Conservation (phyloP, 2,888 invertebrate species). For the Ornithoptera alexandrae region DNA sequence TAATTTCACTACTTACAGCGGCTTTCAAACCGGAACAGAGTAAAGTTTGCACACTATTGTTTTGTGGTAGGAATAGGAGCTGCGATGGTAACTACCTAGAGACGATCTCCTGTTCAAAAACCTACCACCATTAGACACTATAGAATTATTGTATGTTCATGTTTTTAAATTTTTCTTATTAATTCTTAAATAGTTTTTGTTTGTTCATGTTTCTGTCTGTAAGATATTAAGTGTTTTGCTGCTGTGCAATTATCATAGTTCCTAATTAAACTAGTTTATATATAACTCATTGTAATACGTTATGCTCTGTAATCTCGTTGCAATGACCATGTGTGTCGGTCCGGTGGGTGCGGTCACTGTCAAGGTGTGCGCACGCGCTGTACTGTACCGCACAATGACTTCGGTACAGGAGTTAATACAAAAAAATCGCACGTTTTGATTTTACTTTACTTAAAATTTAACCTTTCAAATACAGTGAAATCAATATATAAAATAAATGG, state of each 20-base stretch:
- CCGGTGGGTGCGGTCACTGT: conserved; percentile 40
- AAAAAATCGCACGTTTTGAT: background rate
- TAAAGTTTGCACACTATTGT: too few species aligned
- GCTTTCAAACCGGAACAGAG: too few species aligned
- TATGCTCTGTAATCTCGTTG: conserved; percentile 30
- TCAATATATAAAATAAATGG: too few species aligned
- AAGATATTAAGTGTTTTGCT: background rate
- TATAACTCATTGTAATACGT: conserved; percentile 28
- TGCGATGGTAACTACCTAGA: too few species aligned
- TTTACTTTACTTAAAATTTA: too few species aligned
- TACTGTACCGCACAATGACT: background rate
- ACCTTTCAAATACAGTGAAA: too few species aligned
- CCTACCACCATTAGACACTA: background rate
- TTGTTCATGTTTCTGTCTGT: background rate
- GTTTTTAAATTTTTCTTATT: background rate
- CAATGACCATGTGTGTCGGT: conserved; percentile 31
- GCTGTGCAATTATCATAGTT: conserved; percentile 7
- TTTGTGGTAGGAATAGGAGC: too few species aligned
- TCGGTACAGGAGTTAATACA: background rate
- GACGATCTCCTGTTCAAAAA: too few species aligned
- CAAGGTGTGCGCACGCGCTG: conserved; percentile 35
- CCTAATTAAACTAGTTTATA: background rate
- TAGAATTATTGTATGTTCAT: background rate
- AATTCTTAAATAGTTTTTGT: background rate
- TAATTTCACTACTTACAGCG: too few species aligned